Base-by-base conservation (phyloP, 2,113 vertebrate genomes). In the Aptenodytes patagonicus region DNA sequence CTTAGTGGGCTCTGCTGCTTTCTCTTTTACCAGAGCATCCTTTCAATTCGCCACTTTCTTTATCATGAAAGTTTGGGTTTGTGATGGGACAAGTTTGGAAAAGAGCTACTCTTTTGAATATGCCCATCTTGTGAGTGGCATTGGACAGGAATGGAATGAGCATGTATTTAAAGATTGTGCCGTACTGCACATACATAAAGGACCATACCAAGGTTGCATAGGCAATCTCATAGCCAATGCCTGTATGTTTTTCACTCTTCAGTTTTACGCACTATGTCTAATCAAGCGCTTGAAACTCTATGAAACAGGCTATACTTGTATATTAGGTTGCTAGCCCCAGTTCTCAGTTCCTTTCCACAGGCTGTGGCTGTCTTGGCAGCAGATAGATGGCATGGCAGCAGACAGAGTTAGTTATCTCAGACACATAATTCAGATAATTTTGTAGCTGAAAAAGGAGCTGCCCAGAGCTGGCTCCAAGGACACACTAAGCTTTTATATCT, bases 191-290 rank as follows among this genome's bases (percentile, higher is more conserved):
- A 2, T 29, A 7, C 5, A 4, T 29, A 44, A 71, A 68, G 38
- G 61, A 64, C 14, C 17, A 18, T 31, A 14, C 21, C 28, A 38
- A 40, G 20, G 22, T 46, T 54, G 1, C 0, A 0, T 26, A 49
- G 49, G 5, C 34, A 54, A 1, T 42, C 51, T 75, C 51, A 38
- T 20, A 34, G 28, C 31, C 62, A 69, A 10, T 58, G 44, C 16
- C 24, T 70, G 73, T 10, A 7, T 3, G 1, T 14, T 72, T 85
- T 77, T 64, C 44, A 52, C 29, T 19, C 52, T 84, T 77, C 4
- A 15, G 6, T 80, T 83, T 69, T 78, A n/a, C 42, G 46, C 29
- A 42, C 51, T 70, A 0, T 49, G 40, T 51, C 52, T 78, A 60
- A 73, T 24, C 9, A 51, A 82, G 51, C 4, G 8, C 38, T 62